phyloP scores from a whole-genome alignment of 37 sponge, comb jelly and placozoan species.

The Halisarca cf. caerulea region DNA sequence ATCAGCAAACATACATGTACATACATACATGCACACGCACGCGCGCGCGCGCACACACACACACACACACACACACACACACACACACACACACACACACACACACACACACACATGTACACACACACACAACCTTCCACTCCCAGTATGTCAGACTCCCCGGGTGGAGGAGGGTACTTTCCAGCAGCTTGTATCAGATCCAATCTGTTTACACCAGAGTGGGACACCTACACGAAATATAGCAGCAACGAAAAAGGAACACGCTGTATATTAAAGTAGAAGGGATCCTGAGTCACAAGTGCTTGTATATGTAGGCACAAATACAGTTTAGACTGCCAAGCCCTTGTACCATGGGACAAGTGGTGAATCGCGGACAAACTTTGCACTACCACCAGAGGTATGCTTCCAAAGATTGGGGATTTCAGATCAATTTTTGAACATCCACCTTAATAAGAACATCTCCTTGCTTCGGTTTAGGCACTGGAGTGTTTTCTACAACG shows the following conservation, averaged over 20 bases:
- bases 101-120: constrained; percentile 4
- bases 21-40: no score
- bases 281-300: no score
- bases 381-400: no score
- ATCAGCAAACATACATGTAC: no score
- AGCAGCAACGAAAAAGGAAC: not conserved
- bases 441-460: constrained; percentile 76
- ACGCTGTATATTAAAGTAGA: no score
- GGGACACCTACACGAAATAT: constrained; percentile 48
- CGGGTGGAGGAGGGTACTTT: constrained; percentile 76
- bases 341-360: no score
- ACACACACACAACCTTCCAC: constrained; percentile 72
- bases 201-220: constrained; percentile 83
- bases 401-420: no score
- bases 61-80: constrained; percentile 21
- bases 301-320: no score
- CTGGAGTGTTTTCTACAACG: constrained; percentile 23
- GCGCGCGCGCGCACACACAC: no score
- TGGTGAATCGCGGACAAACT: no score
- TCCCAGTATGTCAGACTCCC: constrained; percentile 86
- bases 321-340: no score
- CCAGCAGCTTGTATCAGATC: constrained; percentile 81
- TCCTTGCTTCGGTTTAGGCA: constrained; percentile 47
- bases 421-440: no score
- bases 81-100: constrained; percentile 27